These are phyloP conservation scores for Zenarchopterus dispar DNA, from an alignment of 2,797 vertebrate genomes.

Conservation along the genomic window DNA sequence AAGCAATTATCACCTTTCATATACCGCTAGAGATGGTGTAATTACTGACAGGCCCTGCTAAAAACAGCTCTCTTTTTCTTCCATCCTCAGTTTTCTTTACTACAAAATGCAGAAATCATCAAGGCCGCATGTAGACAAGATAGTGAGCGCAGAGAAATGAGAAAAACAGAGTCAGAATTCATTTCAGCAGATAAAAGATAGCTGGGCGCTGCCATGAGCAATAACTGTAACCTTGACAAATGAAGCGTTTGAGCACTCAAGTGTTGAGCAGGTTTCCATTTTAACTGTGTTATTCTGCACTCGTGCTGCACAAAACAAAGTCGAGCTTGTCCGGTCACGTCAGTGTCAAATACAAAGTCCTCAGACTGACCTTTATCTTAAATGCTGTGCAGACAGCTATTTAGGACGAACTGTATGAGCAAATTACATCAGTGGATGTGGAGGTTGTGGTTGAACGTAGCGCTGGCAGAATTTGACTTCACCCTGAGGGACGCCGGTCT, in stretches of 20 bases:
- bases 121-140: constrained; percentile 47
- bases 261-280: constrained; percentile 69
- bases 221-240: constrained; percentile 71
- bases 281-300: constrained; percentile 57
- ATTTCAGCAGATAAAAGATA: constrained; percentile 69
- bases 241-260: constrained; percentile 71
- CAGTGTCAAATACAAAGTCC: constrained; percentile 55
- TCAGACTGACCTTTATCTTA: constrained; percentile 49
- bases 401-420: constrained; percentile 32
- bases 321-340: constrained; percentile 58
- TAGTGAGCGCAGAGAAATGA: constrained; percentile 62
- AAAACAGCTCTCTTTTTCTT: constrained; percentile 6
- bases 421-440: constrained; percentile 29
- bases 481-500: constrained; percentile 17
- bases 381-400: constrained; percentile 40
- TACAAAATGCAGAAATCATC: constrained; percentile 31
- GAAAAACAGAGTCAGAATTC: constrained; percentile 62
- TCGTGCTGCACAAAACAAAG: constrained; percentile 58
- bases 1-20: constrained; percentile 45
- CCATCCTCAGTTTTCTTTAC: constrained; percentile 17
- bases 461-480: constrained; percentile 5
- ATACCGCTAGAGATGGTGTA: constrained; percentile 32
- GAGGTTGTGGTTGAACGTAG: constrained; percentile 4
- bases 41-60: constrained; percentile 43
- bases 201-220: constrained; percentile 67